These are phyloP conservation scores for Apostichopus parvimensis DNA, from an alignment of 35 echinoderm and acorn worm genomes.

Conservation along the genomic window DNA sequence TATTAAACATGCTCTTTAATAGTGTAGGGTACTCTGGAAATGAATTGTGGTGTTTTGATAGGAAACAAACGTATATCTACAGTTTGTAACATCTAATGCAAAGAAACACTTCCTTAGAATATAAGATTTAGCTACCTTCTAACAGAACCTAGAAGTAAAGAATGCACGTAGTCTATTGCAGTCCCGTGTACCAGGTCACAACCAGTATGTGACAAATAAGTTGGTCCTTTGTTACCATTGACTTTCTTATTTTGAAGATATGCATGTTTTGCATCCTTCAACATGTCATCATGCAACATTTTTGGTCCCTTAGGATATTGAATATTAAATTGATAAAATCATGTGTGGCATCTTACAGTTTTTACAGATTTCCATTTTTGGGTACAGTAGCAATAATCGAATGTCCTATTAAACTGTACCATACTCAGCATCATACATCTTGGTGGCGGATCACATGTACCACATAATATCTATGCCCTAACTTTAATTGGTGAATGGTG, in stretches of 20 bases:
- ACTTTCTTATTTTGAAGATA: not conserved
- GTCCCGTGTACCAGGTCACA: constrained; percentile 19
- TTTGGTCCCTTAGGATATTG: constrained; percentile 11
- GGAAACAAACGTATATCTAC: too few relatives aligned
- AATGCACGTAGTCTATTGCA: constrained; percentile 54
- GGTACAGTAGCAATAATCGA: constrained; percentile 24
- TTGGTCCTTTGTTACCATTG: constrained; percentile 55
- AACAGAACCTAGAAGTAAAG: constrained; percentile 9
- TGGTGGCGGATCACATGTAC: constrained; percentile 39
- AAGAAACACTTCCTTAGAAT: not conserved
- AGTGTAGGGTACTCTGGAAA: too few relatives aligned
- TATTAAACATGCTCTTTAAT: too few relatives aligned
- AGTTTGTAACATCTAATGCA: too few relatives aligned
- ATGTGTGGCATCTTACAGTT: not conserved
- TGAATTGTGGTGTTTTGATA: too few relatives aligned
- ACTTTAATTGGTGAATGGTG: not conserved
- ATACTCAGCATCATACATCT: constrained; percentile 16
- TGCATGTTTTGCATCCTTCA: not conserved
- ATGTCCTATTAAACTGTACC: constrained; percentile 39
- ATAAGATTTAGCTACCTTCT: not conserved
- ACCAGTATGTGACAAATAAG: not conserved
- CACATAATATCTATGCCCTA: constrained; percentile 5
- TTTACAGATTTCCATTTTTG: constrained; percentile 10
- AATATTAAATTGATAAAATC: constrained; percentile 5
- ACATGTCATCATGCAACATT: not conserved